Evolutionary conservation across 2,888 invertebrate genomes (phyloP), one percentile per base, ranked within the genome.

Genomic region (Hybos culiciformis): DNA sequence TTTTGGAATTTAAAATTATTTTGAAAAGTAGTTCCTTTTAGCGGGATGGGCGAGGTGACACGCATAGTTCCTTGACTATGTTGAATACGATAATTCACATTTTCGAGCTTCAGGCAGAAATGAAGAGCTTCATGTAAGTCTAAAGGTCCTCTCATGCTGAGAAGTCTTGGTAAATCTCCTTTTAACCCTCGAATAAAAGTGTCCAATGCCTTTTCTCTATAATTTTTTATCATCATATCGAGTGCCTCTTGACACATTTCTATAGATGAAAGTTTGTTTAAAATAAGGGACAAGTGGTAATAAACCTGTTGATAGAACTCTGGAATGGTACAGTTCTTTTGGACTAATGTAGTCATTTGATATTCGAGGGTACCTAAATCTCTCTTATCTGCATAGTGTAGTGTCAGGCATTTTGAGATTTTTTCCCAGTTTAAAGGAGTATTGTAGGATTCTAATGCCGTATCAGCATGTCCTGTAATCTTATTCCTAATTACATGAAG

Each of bases 261-360:
- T 41, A 52, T 46, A n/a, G 42, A 42, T 6, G 21, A 20, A 23
- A 53, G 39, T 45, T 54, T 51, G 41, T 52, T 53, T 18, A 53
- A 14, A 5, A 53, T 53, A 3, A 52, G 32, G 5, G 54, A 50
- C 4, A 50, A 39, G n/a, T 53, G 48, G 1, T 48, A 29, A 21
- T 51, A 52, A 1, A 53, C 50, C 8, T 29, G 18, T 32, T 53
- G 46, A 17, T 53, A 52, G 21, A 49, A 53, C 14, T 52, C 46
- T 4, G 42, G 42, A 3, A 53, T 41, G 8, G 51, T 33, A 17
- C 26, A 18, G 11, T 32, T 41, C 3, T 46, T 43, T 42, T 50
- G 46, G 8, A 45, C 34, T 3, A 48, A 11, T 6, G 42, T 40
- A 15, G 43, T 48, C 44, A 48, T 50, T 31, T 50, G 46, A 26